A percentile compares a stretch with the other conserved stretches of the same genome.
These are phyloP conservation scores for Nemotelus pantherinus DNA, from an alignment of 2,888 invertebrate species.

Conservation along the genomic window DNA sequence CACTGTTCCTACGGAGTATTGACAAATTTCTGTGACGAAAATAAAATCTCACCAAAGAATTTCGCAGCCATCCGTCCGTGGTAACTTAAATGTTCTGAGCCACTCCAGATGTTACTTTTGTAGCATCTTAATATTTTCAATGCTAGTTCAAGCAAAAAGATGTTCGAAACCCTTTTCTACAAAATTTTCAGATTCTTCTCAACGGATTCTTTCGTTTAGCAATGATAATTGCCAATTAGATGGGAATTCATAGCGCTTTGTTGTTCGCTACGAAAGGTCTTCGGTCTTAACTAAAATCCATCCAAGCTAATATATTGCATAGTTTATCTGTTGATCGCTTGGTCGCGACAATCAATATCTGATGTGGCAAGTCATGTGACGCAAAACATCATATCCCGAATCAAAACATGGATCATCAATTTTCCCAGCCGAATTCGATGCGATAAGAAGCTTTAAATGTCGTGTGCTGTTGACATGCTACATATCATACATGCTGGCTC, in stretches of 20 bases:
- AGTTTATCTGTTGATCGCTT: conserved; percentile 19
- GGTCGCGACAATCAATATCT: background rate
- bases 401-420: conserved; percentile 27
- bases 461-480: conserved; percentile 37
- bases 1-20: too few relatives aligned
- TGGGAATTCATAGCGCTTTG: conserved; percentile 47
- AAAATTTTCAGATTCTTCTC: conserved; percentile 21
- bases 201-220: conserved; percentile 31
- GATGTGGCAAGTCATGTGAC: conserved; percentile 9
- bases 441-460: conserved; percentile 41
- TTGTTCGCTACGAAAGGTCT: background rate
- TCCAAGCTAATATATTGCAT: conserved; percentile 7
- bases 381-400: conserved; percentile 22
- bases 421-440: conserved; percentile 23
- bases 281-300: background rate
- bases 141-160: too few relatives aligned
- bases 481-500: conserved; percentile 23
- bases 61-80: too few relatives aligned
- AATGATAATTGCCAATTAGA: conserved; percentile 49
- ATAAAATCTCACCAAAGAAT: too few relatives aligned
- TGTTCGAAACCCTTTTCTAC: background rate
- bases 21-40: too few relatives aligned
- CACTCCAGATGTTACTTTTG: too few relatives aligned
- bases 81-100: too few relatives aligned
- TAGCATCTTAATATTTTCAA: too few relatives aligned